Evolutionary conservation across 1,140 invertebrate genomes (phyloP).

Genomic region (Drosophila ambigua): DNA sequence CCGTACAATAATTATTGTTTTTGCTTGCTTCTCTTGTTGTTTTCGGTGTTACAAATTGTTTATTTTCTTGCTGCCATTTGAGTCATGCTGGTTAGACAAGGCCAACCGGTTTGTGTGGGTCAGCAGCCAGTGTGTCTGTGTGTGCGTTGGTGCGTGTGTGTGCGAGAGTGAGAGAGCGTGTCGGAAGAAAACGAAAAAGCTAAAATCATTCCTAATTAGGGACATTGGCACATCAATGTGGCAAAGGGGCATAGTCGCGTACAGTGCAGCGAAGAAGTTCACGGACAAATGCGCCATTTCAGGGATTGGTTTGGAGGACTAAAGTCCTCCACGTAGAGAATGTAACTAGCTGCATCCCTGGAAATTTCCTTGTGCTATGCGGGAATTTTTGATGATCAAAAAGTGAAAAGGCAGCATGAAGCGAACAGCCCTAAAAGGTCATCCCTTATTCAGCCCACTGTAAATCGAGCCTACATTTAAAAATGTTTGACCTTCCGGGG

Average conservation of each 20-base stretch:
- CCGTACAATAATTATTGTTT: conserved; percentile 32
- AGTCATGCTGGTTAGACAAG: conserved; percentile 40
- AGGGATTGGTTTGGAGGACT: too few species aligned
- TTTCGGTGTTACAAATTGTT: conserved; percentile 41
- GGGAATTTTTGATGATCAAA: too few species aligned
- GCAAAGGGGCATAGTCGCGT: background rate
- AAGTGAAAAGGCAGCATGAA: too few species aligned
- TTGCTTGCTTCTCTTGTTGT: background rate
- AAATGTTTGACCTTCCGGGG: too few species aligned
- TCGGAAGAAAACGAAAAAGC: too few species aligned
- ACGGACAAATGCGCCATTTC: too few species aligned
- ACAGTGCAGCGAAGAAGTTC: background rate
- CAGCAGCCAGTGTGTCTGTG: background rate
- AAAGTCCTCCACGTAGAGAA: too few species aligned
- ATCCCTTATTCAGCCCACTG: too few species aligned
- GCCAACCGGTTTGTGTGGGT: conserved; percentile 54
- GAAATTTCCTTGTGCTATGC: too few species aligned
- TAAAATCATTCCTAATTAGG: conserved; percentile 31
- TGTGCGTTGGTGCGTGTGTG: conserved; percentile 12
- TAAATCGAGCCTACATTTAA: too few species aligned
- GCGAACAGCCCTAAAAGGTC: too few species aligned
- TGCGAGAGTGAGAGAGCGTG: conserved; percentile 10
- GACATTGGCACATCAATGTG: background rate
- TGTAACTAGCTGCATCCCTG: too few species aligned
- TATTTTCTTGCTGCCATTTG: conserved; percentile 22